Evolutionary conservation across 2,797 vertebrate species (phyloP), one percentile per base, ranked within the genome.

Genomic region (Notamacropus eugenii): DNA sequence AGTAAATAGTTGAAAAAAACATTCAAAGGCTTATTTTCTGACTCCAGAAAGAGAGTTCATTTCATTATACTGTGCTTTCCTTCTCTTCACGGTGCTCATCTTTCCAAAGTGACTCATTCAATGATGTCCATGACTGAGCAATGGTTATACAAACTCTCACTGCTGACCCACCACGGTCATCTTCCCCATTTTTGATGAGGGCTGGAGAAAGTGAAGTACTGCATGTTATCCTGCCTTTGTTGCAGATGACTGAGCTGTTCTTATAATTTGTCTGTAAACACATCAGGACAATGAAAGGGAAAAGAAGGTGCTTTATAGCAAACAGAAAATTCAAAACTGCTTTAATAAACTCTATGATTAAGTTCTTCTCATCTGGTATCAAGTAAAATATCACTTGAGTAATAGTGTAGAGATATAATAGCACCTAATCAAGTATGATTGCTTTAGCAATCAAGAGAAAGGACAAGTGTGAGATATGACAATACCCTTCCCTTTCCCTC

Each of bases 201-300:
- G 95, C 59, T 92, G 95, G 92, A 95, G 52, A n/a, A 93, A 55
- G 27, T 97, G 62, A 67, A 96, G 94, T 98, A 28, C 90, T 93
- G 90, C 96, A 54, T 90, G 55, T 93, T 96, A 95, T 22, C 92
- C 95, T 96, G 92, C 90, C 97, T 97, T 95, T 98, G 92, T 96
- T 98, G 92, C 97, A 12, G 93, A 96, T 56, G 62, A 90, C 90
- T 97, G 95, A 97, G 95, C 92, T 95, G 95, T 96, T 28, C 5
- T 1, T 3, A 92, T 96, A 94, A 97, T 96, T 96, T 97, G 28
- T 92, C 55, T 91, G 92, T 90, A 97, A 91, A 28, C 56, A 96
- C 90, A 96, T 46, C 56, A 97, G 62, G 59, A 94, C 31, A 94
- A 95, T 40, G 59, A 59, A 96, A 97, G 28, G 87, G 87, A 90